Evolutionary conservation across 2,797 vertebrate species (phyloP).

Genomic region (Gadopsis bispinosus): DNA sequence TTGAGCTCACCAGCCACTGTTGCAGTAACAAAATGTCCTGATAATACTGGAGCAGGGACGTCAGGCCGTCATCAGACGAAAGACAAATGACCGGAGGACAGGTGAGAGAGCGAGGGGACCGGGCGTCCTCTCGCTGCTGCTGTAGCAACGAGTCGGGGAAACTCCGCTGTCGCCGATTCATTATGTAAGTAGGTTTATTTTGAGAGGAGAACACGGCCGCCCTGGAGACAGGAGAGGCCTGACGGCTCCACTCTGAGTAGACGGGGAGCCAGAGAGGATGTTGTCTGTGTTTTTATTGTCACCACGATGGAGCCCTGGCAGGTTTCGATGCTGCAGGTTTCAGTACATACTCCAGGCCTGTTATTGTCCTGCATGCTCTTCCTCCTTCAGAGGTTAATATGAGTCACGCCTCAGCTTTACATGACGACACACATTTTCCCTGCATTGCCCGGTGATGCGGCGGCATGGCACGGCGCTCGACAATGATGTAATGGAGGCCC

Average conservation of each 20-base stretch:
- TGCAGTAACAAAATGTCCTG: constrained; percentile 1
- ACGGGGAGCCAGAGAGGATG: neutral
- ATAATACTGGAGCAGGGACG: constrained; percentile 4
- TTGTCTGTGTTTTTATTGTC: neutral
- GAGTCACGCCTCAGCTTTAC: constrained; percentile 42
- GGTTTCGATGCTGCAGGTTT: constrained; percentile 3
- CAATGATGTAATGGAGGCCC: constrained; percentile 39
- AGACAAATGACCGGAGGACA: constrained; percentile 26
- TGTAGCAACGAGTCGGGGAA: constrained; percentile 11
- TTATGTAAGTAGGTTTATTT: constrained; percentile 70
- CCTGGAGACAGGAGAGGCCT: constrained; percentile 47
- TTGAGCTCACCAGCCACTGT: neutral
- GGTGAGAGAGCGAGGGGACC: constrained; percentile 7
- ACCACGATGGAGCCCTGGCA: neutral
- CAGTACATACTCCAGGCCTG: neutral
- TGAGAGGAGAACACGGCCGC: constrained; percentile 53
- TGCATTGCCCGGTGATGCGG: constrained; percentile 8
- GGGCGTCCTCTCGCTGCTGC: constrained; percentile 13
- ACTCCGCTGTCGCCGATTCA: constrained; percentile 13
- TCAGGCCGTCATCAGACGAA: constrained; percentile 18
- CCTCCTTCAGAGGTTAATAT: constrained; percentile 2
- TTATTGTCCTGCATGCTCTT: neutral
- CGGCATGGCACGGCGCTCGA: neutral
- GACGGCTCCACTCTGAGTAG: constrained; percentile 13
- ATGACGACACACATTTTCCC: constrained; percentile 21